These are phyloP conservation scores for Phthorimaea operculella DNA, from an alignment of 1,140 invertebrate species.

Conservation along the genomic window DNA sequence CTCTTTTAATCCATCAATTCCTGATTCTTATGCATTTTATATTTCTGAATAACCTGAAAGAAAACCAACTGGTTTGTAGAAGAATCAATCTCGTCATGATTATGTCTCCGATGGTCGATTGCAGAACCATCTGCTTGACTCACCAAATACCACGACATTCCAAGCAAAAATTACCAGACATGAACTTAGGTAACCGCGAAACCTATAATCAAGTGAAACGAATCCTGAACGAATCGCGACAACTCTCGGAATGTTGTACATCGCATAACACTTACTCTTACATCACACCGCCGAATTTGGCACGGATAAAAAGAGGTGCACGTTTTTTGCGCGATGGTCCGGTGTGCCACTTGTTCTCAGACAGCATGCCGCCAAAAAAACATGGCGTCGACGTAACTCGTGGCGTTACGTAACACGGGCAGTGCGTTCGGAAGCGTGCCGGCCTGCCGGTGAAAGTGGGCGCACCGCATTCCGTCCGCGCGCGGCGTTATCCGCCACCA, in stretches of 20 bases:
- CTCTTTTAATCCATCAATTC: no score
- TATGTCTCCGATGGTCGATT: no score
- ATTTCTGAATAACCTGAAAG: no score
- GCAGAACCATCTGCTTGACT: no score
- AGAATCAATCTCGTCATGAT: no score
- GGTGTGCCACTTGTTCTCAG: slow-evolving; percentile 16
- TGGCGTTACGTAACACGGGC: slow-evolving; percentile 22
- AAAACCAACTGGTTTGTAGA: no score
- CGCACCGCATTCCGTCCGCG: slow-evolving; percentile 31
- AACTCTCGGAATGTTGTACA: slow-evolving; percentile 12
- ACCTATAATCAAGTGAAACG: slow-evolving; percentile 1
- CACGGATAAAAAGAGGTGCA: neutral
- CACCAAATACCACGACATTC: no score
- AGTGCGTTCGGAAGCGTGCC: slow-evolving; percentile 21
- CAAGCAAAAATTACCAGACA: no score
- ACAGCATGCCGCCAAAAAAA: slow-evolving; percentile 44
- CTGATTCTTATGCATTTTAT: no score
- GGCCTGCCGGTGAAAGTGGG: slow-evolving; percentile 39
- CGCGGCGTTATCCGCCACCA: slow-evolving; percentile 4
- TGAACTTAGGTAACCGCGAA: neutral
- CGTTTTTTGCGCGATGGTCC: slow-evolving; percentile 8
- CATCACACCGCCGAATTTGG: slow-evolving; percentile 15
- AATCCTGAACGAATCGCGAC: neutral
- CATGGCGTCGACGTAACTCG: slow-evolving; percentile 17
- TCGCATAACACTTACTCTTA: slow-evolving; percentile 25